phyloP scores from a whole-genome alignment of 2,888 invertebrate genomes.

The Leptopilina myrica region DNA sequence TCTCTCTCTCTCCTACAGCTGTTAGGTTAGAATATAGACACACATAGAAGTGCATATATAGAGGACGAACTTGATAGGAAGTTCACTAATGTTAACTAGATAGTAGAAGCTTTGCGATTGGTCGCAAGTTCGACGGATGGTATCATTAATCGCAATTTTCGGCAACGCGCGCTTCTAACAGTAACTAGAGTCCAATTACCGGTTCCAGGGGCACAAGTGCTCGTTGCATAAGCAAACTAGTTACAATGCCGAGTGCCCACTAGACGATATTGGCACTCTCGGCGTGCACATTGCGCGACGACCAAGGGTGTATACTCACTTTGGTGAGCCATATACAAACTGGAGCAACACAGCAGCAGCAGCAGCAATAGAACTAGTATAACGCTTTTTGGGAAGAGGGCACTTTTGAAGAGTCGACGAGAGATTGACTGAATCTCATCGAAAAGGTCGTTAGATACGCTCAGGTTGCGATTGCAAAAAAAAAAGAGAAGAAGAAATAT shows the following conservation, averaged over 20 bases:
- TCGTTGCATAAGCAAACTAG: conserved; percentile 39
- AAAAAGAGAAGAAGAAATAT: background rate
- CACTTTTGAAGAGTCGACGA: conserved; percentile 23
- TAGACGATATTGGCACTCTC: conserved; percentile 35
- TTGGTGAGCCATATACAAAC: background rate
- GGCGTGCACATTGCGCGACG: background rate
- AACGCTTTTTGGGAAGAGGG: background rate
- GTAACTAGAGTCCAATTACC: conserved; percentile 35
- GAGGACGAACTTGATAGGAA: conserved; percentile 2
- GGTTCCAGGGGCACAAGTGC: conserved; percentile 37
- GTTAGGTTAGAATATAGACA: background rate
- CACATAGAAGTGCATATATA: conserved; percentile 3
- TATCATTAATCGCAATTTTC: conserved; percentile 40
- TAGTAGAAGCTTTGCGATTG: conserved; percentile 27
- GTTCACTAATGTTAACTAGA: conserved; percentile 24
- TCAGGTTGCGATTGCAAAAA: conserved; percentile 18
- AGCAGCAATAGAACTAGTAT: no score
- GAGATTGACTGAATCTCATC: conserved; percentile 19
- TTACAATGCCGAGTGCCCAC: conserved; percentile 37
- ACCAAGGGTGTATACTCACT: background rate
- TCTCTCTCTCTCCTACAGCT: background rate
- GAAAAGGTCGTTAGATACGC: conserved; percentile 28
- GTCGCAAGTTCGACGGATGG: conserved; percentile 22
- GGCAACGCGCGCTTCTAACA: conserved; percentile 14
- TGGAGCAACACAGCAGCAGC: background rate